Evolutionary conservation across 2,113 vertebrate species (phyloP).

Genomic region (Microcebus lehilahytsara): DNA sequence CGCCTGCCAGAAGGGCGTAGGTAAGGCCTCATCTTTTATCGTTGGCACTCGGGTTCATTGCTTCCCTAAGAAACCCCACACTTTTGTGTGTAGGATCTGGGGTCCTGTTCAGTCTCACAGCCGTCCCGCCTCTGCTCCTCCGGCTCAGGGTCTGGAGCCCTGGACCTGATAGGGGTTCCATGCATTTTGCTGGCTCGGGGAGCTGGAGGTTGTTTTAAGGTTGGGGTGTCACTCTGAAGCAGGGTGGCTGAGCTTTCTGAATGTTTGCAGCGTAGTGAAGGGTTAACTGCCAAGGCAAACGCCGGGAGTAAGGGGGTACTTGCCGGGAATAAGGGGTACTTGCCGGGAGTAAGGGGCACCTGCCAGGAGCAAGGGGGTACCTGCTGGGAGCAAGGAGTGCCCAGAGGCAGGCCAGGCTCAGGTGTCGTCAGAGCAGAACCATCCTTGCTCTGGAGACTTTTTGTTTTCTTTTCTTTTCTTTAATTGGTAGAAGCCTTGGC

Average conservation of each 20-base stretch:
- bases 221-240: accelerated
- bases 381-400: no score
- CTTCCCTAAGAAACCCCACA: not conserved
- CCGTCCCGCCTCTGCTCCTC: accelerated
- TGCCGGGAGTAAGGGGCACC: no score
- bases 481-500: slow-evolving; percentile 82
- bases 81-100: not conserved
- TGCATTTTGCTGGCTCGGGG: not conserved
- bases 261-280: accelerated
- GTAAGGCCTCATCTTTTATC: not conserved
- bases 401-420: not conserved
- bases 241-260: not conserved
- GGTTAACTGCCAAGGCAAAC: not conserved
- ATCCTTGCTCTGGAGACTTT: not conserved
- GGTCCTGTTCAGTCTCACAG: not conserved
- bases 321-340: no score
- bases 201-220: not conserved
- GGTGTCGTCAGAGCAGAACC: not conserved
- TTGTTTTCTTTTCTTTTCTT: slow-evolving; percentile 45
- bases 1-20: not conserved
- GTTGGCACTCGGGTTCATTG: not conserved
- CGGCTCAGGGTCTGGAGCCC: not conserved
- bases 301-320: no score
- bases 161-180: accelerated
- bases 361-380: no score